Base-by-base conservation (phyloP, 2,797 vertebrate genomes). In the Syngnathus acus region DNA sequence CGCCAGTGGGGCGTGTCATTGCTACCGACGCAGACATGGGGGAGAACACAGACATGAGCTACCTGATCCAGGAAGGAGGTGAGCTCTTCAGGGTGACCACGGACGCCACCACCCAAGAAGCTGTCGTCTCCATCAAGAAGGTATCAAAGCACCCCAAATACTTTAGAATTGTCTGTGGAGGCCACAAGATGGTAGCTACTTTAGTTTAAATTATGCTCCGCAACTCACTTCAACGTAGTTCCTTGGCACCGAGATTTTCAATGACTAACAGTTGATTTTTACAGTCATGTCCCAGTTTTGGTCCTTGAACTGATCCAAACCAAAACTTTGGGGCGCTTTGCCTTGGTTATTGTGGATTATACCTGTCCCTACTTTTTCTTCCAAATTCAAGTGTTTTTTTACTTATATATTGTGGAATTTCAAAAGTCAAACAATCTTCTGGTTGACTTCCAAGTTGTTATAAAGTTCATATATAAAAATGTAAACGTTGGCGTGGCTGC, bases 41-140 rank as follows among this genome's bases (percentile, higher is more conserved):
- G 0, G 95, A 96, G 78, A 99, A 99, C 88, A 98, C 96, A 0
- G 96, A 99, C 81, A 98, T 99, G 96, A 94, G 88, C 8, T 99
- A 98, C 50, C 93, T 93, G 82, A 93, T 98, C 79, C 94, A 93
- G 82, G 95, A 95, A 11, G 92, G 93, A 59, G 91, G 90, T 0
- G 91, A 94, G 0, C 89, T 91, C 60, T 99, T 99, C 89, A 95
- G 90, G 73, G 95, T 99, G 76, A 91, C 91, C 40, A 96, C 95
- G 0, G 95, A 99, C 81, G 85, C 89, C 26, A 90, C 94, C 69
- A 95, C 96, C 1, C 97, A 99, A 72, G 96, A 98, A 78, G 97
- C 96, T 6, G 69, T 98, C 75, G 92, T 99, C 69, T 90, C 89
- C 0, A 85, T 99, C 64, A 94, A 94, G 77, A 94, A 98, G 95